phyloP scores from a whole-genome alignment of 2,113 vertebrate genomes.

The Mus pahari region DNA sequence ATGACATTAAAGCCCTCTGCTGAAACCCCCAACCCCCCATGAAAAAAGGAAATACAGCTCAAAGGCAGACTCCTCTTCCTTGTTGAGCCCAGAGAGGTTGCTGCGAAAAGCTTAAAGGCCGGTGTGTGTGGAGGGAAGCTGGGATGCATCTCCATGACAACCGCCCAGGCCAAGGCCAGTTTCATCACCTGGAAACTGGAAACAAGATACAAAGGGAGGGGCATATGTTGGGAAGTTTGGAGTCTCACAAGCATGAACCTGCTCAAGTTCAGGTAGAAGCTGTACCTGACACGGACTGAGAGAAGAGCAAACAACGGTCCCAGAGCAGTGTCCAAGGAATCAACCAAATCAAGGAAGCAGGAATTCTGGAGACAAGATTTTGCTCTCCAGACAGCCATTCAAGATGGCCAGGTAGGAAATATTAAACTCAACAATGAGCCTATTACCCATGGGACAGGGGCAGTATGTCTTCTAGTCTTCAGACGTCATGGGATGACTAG shows the following conservation, averaged over 20 bases:
- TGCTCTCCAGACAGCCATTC: background rate
- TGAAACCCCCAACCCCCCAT: background rate
- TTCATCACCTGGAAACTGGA: constrained; percentile 84
- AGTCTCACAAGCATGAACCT: background rate
- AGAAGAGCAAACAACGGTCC: background rate
- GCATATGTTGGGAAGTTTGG: constrained; percentile 50
- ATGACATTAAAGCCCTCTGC: constrained; percentile 59
- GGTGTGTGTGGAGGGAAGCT: constrained; percentile 76
- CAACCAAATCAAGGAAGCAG: background rate
- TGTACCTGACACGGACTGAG: background rate
- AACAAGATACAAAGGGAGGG: constrained; percentile 52
- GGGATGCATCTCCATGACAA: constrained; percentile 86
- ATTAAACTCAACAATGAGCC: background rate
- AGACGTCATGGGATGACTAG: background rate
- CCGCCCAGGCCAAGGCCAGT: constrained; percentile 79
- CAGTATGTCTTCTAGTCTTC: background rate
- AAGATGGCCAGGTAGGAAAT: background rate
- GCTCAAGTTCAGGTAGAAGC: background rate
- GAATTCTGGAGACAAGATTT: background rate
- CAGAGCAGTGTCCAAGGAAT: background rate
- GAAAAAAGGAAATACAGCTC: constrained; percentile 50
- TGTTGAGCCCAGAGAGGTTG: constrained; percentile 79
- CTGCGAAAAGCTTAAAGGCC: constrained; percentile 64
- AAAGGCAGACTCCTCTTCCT: constrained; percentile 73
- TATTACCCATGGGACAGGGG: background rate